Evolutionary conservation across 2,113 vertebrate genomes (phyloP), one percentile per base, ranked within the genome.

Genomic region (Nycticryphes semicollaris): DNA sequence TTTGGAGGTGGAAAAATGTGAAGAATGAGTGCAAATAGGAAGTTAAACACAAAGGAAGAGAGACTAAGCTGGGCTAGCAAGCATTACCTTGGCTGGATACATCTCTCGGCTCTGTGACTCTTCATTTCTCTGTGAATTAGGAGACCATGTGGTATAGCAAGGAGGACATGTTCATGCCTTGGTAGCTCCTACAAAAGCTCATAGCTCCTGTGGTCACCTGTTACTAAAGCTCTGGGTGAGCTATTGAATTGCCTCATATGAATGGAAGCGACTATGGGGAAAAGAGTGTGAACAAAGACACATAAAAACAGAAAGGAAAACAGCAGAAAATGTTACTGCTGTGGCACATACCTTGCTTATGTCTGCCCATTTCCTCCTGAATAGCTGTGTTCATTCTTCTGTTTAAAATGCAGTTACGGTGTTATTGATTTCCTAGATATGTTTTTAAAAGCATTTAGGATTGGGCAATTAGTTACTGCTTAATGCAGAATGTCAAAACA

Each of bases 401-500:
- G 53, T 93, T 97, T 94, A 89, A 97, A 97, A 97, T 74, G 86
- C 57, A 95, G 90, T 96, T 97, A 97, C 94, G 98, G 94, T 90
- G 94, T 96, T 98, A 99, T 99, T 98, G 98, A 99, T 99, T 97
- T 91, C 69, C 94, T 95, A 97, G 97, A 98, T 98, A 98, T 94
- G 96, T 98, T 99, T 98, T 98, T 98, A 98, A 98, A 99, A 99
- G 98, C 98, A 98, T 99, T 98, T 99, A 98, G 97, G 98, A 98
- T 98, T 96, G 95, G 95, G 97, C 98, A 99, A 99, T 99, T 99
- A 99, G 99, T 99, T 99, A 98, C 97, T 98, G 96, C 98, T 99
- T 99, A 99, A 99, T 99, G 98, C 96, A 98, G 98, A 98, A 98
- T 98, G 99, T 99, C 98, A 98, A 98, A 99, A 99, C 98, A 99